Conservation (phyloP, 2,113 vertebrate genomes). For the Madoqua kirkii region DNA sequence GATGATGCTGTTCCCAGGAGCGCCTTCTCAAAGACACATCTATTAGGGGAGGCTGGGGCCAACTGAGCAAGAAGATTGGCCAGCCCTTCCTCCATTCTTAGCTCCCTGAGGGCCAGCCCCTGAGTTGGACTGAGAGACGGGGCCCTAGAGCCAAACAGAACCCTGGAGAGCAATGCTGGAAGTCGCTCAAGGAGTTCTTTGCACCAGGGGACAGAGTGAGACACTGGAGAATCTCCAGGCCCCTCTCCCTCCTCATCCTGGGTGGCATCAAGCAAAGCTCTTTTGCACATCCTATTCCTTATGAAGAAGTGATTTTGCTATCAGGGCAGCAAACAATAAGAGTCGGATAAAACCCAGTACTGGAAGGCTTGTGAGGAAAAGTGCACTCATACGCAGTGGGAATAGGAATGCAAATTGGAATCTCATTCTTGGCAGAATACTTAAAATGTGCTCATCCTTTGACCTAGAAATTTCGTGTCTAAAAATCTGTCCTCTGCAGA, state of each 20-base stretch:
- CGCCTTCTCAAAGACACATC: neutral
- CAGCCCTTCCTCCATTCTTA: neutral
- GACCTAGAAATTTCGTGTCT: neutral
- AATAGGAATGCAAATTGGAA: neutral
- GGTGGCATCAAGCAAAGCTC: neutral
- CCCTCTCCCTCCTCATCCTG: neutral
- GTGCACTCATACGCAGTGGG: neutral
- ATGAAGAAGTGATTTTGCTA: neutral
- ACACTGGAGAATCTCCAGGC: accelerated
- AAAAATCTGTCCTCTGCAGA: neutral
- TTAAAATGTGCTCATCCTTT: neutral
- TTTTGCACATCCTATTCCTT: neutral
- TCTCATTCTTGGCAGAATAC: neutral
- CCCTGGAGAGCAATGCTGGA: neutral
- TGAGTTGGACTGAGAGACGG: neutral
- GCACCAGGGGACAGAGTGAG: too few relatives aligned
- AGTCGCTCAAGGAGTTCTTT: neutral
- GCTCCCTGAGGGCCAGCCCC: neutral
- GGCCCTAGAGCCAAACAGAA: neutral
- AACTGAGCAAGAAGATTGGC: neutral
- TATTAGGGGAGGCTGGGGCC: neutral
- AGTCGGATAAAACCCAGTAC: neutral
- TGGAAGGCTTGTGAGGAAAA: neutral
- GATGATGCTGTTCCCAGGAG: neutral
- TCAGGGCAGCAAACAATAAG: neutral